phyloP scores from a whole-genome alignment of 1,140 invertebrate genomes.

The Trachelipus rathkii region DNA sequence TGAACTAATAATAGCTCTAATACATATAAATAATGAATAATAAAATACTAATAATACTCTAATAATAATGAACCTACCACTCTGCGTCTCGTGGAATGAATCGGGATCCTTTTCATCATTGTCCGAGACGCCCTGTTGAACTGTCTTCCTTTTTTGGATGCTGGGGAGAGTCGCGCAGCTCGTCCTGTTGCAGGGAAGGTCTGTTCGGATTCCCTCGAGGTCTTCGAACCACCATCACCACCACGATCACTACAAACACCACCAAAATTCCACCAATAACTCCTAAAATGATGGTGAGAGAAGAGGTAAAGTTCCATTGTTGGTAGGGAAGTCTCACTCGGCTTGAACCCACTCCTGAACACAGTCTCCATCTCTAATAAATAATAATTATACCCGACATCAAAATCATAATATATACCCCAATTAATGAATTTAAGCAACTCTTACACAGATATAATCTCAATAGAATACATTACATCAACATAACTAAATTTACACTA shows the following conservation, averaged over 20 bases:
- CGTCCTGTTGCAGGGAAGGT: constrained; percentile 35
- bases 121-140: constrained; percentile 35
- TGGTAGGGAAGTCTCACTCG: constrained; percentile 38
- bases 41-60: too few relatives aligned
- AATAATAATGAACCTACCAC: constrained; percentile 23
- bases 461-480: too few relatives aligned
- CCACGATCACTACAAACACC: constrained; percentile 41
- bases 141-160: constrained; percentile 44
- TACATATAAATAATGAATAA: too few relatives aligned
- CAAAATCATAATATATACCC: too few relatives aligned
- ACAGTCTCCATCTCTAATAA: neutral
- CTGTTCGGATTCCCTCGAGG: constrained; percentile 35
- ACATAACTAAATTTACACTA: too few relatives aligned
- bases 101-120: constrained; percentile 41
- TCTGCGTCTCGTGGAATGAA: constrained; percentile 40
- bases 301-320: constrained; percentile 44
- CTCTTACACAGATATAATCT: too few relatives aligned
- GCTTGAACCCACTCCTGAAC: constrained; percentile 35
- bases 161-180: constrained; percentile 28
- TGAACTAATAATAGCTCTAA: too few relatives aligned
- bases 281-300: constrained; percentile 40
- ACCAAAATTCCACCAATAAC: constrained; percentile 43
- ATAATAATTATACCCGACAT: too few relatives aligned
- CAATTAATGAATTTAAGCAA: too few relatives aligned
- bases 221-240: constrained; percentile 39